A percentile compares a stretch with the other conserved stretches of the same genome.
Evolutionary conservation across 2,797 vertebrate species (phyloP).

Genomic region (Coregonus sp.): DNA sequence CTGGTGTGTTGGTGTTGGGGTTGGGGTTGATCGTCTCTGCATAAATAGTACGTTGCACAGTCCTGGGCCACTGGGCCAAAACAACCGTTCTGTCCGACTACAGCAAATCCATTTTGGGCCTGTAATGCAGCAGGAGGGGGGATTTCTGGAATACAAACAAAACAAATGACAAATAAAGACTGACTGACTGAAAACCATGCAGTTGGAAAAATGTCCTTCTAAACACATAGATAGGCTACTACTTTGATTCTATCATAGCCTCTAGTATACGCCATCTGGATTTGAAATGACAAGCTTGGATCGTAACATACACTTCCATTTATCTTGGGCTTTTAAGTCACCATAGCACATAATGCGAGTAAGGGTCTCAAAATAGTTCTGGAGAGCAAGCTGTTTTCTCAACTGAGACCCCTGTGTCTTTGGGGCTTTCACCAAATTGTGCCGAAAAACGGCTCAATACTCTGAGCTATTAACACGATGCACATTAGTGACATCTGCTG

Average conservation of each 20-base stretch:
- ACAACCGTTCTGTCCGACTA: constrained; percentile 80
- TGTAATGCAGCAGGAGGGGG: constrained; percentile 98
- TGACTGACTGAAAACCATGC: constrained; percentile 15
- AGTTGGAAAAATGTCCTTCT: constrained; percentile 5
- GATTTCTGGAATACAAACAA: constrained; percentile 85
- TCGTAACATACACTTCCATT: neutral
- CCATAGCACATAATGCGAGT: neutral
- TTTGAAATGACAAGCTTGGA: neutral
- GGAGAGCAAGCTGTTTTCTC: neutral
- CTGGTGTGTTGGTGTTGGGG: constrained; percentile 69
- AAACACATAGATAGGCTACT: neutral
- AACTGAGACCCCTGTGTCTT: neutral
- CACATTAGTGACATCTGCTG: no score
- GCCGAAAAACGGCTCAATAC: no score
- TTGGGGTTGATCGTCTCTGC: constrained; percentile 85
- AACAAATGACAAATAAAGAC: constrained; percentile 17
- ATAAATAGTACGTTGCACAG: constrained; percentile 79
- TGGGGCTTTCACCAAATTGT: no score
- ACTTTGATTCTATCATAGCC: neutral
- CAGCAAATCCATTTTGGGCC: constrained; percentile 99
- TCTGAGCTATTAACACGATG: no score
- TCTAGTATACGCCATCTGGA: neutral
- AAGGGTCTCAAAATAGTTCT: neutral
- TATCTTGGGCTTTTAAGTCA: neutral
- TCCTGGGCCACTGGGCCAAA: constrained; percentile 71